Percentiles rank a stretch among this genome's conserved stretches.
Conservation (phyloP, 2,797 vertebrate genomes). For the Gorsachius magnificus region DNA sequence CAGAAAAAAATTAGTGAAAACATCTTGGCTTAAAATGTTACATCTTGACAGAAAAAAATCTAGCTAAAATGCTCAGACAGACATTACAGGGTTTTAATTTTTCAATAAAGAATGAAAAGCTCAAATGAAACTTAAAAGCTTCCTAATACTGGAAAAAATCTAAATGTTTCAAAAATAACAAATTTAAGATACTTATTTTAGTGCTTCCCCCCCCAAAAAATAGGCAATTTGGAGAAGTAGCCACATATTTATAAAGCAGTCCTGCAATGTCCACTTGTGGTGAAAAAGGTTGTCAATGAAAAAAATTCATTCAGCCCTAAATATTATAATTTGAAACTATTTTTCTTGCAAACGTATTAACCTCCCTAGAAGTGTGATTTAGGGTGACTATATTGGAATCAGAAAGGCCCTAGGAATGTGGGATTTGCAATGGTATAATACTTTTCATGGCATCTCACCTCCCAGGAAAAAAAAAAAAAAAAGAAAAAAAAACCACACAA, state of each 20-base stretch:
- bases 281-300: background rate
- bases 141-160: background rate
- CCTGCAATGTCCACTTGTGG: background rate
- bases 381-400: background rate
- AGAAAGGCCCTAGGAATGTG: background rate
- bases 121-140: background rate
- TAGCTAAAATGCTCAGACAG: background rate
- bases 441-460: background rate
- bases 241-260: background rate
- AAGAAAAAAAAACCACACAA: too few relatives aligned
- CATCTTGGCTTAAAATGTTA: background rate
- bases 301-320: background rate
- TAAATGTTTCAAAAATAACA: background rate
- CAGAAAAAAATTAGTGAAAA: background rate
- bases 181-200: background rate
- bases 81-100: background rate
- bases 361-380: background rate
- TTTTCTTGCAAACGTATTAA: background rate
- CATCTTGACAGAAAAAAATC: background rate
- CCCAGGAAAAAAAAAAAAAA: background rate
- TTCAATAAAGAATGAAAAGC: background rate
- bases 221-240: background rate
- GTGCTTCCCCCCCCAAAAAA: accelerated
- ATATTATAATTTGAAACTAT: background rate
- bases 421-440: background rate